Conservation (phyloP, 2,888 invertebrate genomes). For the Carcina quercana region DNA sequence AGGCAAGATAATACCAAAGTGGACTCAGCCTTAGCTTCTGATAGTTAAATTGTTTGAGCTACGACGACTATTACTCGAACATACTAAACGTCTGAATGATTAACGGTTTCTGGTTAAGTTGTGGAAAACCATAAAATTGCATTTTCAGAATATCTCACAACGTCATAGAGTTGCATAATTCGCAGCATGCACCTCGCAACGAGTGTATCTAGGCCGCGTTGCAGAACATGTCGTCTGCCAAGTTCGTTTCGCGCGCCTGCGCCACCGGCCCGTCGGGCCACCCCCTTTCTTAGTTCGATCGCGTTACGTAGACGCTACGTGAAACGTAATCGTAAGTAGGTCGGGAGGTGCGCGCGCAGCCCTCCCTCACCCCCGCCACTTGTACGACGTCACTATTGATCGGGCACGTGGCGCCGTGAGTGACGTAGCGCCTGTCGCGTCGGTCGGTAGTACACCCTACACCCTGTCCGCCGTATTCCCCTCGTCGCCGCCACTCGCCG, state of each 20-base stretch:
- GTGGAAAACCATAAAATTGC: too few species aligned
- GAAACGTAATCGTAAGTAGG: conserved; percentile 69
- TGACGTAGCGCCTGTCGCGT: conserved; percentile 60
- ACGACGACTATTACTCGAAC: too few species aligned
- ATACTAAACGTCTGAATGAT: too few species aligned
- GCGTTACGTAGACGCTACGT: conserved; percentile 65
- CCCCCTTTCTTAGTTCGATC: conserved; percentile 47
- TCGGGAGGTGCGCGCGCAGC: conserved; percentile 62
- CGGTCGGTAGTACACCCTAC: conserved; percentile 47
- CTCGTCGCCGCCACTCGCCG: conserved; percentile 18
- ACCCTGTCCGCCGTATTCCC: conserved; percentile 29
- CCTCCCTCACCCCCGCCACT: conserved; percentile 19
- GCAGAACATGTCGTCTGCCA: conserved; percentile 24
- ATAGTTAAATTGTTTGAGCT: too few species aligned
- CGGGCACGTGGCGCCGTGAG: conserved; percentile 69
- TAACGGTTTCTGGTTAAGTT: too few species aligned
- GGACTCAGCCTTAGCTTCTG: too few species aligned
- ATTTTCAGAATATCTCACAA: too few species aligned
- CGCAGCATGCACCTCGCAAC: conserved; percentile 7
- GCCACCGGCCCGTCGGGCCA: conserved; percentile 25
- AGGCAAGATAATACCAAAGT: too few species aligned
- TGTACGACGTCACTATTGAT: conserved; percentile 70
- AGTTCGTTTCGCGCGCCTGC: conserved; percentile 27
- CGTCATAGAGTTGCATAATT: too few species aligned
- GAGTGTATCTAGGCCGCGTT: conserved; percentile 33